These are phyloP conservation scores for Enoplosus armatus DNA, from an alignment of 2,797 vertebrate species.

Conservation along the genomic window DNA sequence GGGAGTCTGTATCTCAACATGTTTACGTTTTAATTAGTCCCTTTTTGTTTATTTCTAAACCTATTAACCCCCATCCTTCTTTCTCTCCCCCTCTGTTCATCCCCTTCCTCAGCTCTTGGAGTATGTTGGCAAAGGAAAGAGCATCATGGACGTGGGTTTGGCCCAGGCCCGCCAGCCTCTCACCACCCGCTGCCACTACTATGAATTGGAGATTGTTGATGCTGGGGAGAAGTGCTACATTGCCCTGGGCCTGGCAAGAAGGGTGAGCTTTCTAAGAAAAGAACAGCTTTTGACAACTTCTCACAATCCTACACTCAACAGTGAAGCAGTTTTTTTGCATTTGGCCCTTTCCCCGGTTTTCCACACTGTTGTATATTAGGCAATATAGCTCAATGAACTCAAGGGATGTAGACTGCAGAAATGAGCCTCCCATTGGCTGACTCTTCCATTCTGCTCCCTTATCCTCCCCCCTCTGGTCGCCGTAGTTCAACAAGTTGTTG, in stretches of 20 bases:
- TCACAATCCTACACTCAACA: slow-evolving; percentile 21
- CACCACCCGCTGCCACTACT: slow-evolving; percentile 95
- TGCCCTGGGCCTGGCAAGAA: slow-evolving; percentile 92
- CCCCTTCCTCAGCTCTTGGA: slow-evolving; percentile 88
- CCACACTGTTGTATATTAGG: slow-evolving; percentile 30
- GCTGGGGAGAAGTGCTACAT: slow-evolving; percentile 97
- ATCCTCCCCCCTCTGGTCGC: not conserved
- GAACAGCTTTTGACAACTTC: slow-evolving; percentile 30
- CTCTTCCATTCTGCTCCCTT: slow-evolving; percentile 7
- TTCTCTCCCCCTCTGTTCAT: not conserved
- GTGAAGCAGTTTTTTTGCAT: not conserved
- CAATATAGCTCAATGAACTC: slow-evolving; percentile 7
- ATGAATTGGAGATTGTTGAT: slow-evolving; percentile 94
- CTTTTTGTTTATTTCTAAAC: slow-evolving; percentile 7
- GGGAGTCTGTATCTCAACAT: not conserved
- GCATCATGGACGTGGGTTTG: slow-evolving; percentile 95
- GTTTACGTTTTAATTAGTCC: not conserved
- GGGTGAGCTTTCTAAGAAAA: slow-evolving; percentile 83
- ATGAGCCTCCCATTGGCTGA: slow-evolving; percentile 13
- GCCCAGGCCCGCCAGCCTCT: slow-evolving; percentile 92
- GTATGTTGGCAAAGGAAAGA: slow-evolving; percentile 94
- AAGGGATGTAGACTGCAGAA: slow-evolving; percentile 10
- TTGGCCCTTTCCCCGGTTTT: slow-evolving; percentile 26
- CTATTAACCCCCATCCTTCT: not conserved
- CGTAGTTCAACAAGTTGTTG: slow-evolving; percentile 21